Evolutionary conservation across 2,888 invertebrate species (phyloP), one percentile per base, ranked within the genome.

Genomic region (Ectropis crepuscularia): DNA sequence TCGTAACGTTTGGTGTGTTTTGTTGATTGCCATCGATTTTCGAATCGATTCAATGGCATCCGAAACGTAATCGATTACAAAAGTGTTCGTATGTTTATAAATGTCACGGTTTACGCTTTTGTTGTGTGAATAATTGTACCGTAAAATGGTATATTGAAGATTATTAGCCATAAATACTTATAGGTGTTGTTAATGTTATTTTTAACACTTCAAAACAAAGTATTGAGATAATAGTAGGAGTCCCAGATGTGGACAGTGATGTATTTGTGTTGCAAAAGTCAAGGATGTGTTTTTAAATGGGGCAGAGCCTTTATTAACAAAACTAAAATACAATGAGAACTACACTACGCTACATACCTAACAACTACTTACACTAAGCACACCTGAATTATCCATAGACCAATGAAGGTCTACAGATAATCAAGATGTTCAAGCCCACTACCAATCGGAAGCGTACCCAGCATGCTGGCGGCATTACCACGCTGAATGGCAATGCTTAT

Each of bases 81-180:
- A 81, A 82, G 76, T 77, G 76, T 80, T 73, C 72, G 77, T 82
- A 79, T 80, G 79, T 83, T 85, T 85, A 82, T 81, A 86, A 86
- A 87, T 86, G 85, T 83, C 85, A 86, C 78, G 86, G 82, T 82
- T 78, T 76, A 80, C 74, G 79, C 78, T 81, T 82, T 76, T 74
- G 78, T 79, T 79, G 75, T 78, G 74, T 74, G 71, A 74, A 77
- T 81, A 80, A 81, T 82, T 82, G 80, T 72, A 54, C 65, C 59
- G 61, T 69, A 63, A 68, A 67, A 67, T 55, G 54, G 62, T 48
- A 62, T 71, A 67, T 53, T 57, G 57, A 54, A 37, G 11, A 57
- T 57, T 57, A 63, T 61, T 57, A 57, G 47, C 48, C 38, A 53
- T 57, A 65, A 61, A 65, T 45, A 58, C 45, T 42, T 58, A 50